Percentiles rank a stretch among this genome's conserved stretches.
phyloP scores from a whole-genome alignment of 53 echinoderm and acorn worm species.

The Mesocentrotus franciscanus region DNA sequence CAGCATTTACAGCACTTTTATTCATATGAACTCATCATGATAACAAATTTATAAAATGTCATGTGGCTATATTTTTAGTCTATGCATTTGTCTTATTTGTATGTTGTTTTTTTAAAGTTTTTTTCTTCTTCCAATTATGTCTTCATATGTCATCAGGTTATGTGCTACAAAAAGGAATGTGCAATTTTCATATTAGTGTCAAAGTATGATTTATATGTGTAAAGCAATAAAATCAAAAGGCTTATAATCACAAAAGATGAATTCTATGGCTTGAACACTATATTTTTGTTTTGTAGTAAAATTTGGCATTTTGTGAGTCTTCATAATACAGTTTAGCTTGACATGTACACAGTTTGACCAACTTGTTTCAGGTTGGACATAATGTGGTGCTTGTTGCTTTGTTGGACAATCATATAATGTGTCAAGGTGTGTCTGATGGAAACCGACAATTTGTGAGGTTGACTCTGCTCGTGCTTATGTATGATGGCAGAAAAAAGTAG shows the following conservation, averaged over 20 bases:
- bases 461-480: too few species aligned
- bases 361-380: too few species aligned
- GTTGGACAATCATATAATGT: too few species aligned
- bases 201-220: conserved; percentile 5
- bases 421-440: too few species aligned
- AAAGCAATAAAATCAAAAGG: conserved; percentile 19
- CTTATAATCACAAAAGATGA: neutral
- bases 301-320: too few species aligned
- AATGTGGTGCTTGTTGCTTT: too few species aligned
- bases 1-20: neutral
- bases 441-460: too few species aligned
- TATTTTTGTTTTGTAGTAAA: too few species aligned
- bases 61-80: neutral
- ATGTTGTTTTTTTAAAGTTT: too few species aligned
- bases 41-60: neutral
- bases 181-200: conserved; percentile 29
- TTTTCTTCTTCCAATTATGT: neutral
- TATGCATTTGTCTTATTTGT: neutral
- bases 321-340: too few species aligned
- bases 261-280: neutral
- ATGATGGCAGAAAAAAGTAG: too few species aligned
- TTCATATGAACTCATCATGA: neutral
- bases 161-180: conserved; percentile 25
- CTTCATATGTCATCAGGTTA: neutral
- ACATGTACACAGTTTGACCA: too few species aligned